Evolutionary conservation across 2,888 invertebrate genomes (phyloP).

Genomic region (Ecliptopera silaceata): DNA sequence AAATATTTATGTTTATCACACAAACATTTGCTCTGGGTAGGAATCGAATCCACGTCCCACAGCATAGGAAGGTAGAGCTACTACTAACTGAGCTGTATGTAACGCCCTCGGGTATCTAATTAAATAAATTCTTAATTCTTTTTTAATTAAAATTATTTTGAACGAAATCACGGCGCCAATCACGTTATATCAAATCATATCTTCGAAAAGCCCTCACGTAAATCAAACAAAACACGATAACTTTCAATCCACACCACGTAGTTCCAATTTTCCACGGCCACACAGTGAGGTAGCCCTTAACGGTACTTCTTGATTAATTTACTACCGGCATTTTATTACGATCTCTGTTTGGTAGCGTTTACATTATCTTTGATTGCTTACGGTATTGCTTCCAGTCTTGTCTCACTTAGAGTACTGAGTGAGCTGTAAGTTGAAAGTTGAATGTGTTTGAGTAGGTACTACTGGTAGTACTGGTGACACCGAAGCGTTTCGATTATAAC

Average conservation of each 20-base stretch:
- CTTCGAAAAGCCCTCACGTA: constrained; percentile 3
- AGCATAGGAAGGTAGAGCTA: no score
- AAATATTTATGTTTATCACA: no score
- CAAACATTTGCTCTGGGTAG: no score
- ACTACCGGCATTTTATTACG: constrained; percentile 37
- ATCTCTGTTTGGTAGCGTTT: constrained; percentile 35
- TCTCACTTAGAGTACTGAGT: not conserved
- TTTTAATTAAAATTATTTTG: no score
- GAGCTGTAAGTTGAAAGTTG: no score
- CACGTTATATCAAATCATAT: not conserved
- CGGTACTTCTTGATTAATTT: constrained; percentile 37
- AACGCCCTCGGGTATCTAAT: no score
- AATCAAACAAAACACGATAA: constrained; percentile 6
- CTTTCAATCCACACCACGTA: constrained; percentile 26
- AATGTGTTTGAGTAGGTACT: no score
- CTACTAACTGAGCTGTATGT: no score
- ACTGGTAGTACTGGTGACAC: no score
- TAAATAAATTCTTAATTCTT: no score
- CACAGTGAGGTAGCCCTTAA: constrained; percentile 36
- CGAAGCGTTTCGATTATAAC: no score
- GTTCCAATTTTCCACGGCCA: constrained; percentile 16
- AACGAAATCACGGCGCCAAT: not conserved
- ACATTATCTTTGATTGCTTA: constrained; percentile 38
- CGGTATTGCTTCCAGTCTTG: constrained; percentile 33
- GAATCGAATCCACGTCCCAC: no score